phyloP scores from a whole-genome alignment of 2,888 invertebrate species.

The Clivina fossor region DNA sequence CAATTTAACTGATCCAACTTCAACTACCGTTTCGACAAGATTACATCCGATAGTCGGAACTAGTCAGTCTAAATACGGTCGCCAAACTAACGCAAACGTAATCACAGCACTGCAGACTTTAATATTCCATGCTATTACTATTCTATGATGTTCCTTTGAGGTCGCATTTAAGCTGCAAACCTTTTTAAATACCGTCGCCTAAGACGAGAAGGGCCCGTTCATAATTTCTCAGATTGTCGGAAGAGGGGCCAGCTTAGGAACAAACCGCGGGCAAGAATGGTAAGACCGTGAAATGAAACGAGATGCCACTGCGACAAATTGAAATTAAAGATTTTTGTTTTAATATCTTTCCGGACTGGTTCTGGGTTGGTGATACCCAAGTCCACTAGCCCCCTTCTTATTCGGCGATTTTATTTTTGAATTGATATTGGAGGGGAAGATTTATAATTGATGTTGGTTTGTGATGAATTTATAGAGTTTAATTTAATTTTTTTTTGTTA shows the following conservation, averaged over 20 bases:
- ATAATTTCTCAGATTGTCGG: constrained; percentile 49
- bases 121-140: constrained; percentile 53
- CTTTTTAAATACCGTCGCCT: constrained; percentile 49
- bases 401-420: not conserved
- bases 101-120: constrained; percentile 51
- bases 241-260: not conserved
- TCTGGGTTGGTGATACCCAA: no score
- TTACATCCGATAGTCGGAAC: no score
- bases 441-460: no score
- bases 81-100: no score
- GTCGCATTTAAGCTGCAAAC: constrained; percentile 46
- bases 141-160: constrained; percentile 50
- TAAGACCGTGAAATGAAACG: no score
- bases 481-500: no score
- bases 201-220: constrained; percentile 45
- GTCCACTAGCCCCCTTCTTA: no score
- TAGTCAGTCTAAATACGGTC: no score
- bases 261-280: not conserved
- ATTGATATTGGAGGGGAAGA: constrained; percentile 7
- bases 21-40: no score
- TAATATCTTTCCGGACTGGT: constrained; percentile 12
- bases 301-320: constrained; percentile 5
- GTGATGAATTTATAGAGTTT: no score
- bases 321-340: constrained; percentile 22
- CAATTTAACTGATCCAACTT: no score